A percentile compares a stretch with the other conserved stretches of the same genome.
These are phyloP conservation scores for Nanorana parkeri DNA, from an alignment of 2,113 vertebrate genomes.

Conservation along the genomic window DNA sequence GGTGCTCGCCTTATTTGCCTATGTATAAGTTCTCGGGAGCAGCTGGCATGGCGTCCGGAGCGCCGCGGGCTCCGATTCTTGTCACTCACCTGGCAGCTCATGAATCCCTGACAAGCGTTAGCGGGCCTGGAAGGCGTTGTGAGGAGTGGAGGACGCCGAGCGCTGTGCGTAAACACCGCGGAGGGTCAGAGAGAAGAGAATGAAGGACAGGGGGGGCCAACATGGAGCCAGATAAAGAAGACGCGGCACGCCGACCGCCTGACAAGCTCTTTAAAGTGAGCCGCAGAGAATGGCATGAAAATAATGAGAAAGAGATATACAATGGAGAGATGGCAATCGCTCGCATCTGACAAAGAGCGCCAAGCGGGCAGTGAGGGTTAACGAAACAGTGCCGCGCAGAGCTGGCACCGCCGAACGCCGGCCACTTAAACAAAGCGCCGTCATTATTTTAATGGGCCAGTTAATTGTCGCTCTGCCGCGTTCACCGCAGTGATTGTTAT, in stretches of 20 bases:
- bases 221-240: constrained; percentile 16
- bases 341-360: constrained; percentile 3
- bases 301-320: constrained; percentile 2
- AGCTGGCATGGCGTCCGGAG: too few species aligned
- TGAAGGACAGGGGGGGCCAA: accelerated
- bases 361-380: not conserved
- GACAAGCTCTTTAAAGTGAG: constrained; percentile 18
- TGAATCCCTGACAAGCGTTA: constrained; percentile 35
- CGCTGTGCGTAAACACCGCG: not conserved
- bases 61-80: too few species aligned
- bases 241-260: not conserved
- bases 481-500: constrained; percentile 12
- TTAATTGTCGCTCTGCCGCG: not conserved
- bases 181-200: not conserved
- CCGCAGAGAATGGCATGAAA: not conserved
- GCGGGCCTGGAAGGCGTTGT: not conserved
- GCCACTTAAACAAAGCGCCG: not conserved
- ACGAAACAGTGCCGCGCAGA: not conserved
- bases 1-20: too few species aligned
- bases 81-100: not conserved
- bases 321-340: not conserved
- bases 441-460: constrained; percentile 12
- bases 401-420: not conserved
- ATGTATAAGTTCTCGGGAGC: too few species aligned
- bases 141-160: not conserved